phyloP scores from a whole-genome alignment of 2,113 vertebrate genomes.

The Talpa occidentalis region DNA sequence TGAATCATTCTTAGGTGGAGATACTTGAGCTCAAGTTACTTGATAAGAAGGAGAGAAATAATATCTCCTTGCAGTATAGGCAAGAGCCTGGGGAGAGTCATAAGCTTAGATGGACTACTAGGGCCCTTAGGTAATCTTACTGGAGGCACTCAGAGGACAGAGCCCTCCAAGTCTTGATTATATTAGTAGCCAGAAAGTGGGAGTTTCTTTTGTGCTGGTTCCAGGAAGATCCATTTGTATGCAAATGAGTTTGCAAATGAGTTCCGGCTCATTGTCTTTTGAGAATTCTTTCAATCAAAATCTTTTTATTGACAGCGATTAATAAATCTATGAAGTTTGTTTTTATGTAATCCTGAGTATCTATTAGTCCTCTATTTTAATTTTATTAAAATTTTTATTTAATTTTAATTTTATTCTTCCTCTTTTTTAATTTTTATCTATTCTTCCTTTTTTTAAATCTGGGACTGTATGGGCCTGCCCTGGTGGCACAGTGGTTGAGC shows the following conservation, averaged over 20 bases:
- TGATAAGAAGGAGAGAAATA: not conserved
- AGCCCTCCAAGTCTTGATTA: not conserved
- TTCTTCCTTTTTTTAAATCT: no score
- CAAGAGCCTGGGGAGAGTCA: not conserved
- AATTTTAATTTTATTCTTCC: no score
- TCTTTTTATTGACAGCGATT: constrained; percentile 47
- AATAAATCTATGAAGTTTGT: not conserved
- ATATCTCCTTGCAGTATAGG: not conserved
- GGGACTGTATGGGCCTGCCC: no score
- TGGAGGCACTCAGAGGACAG: not conserved
- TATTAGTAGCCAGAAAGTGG: constrained; percentile 42
- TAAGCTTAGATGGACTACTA: not conserved
- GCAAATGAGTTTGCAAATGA: constrained; percentile 56
- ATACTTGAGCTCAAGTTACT: not conserved
- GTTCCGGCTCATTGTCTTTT: constrained; percentile 1
- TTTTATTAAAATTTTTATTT: no score
- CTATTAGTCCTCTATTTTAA: no score
- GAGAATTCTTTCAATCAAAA: constrained; percentile 38
- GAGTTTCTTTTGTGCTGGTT: constrained; percentile 61
- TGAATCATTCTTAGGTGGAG: not conserved
- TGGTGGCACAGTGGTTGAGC: no score
- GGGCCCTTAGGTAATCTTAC: constrained; percentile 40
- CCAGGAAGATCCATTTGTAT: constrained; percentile 37
- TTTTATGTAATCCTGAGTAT: constrained; percentile 39
- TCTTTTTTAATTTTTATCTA: constrained; percentile 12